A percentile compares a stretch with the other conserved stretches of the same genome.
Conservation (phyloP, 2,888 invertebrate species). For the Hirtodrosophila confusa region DNA sequence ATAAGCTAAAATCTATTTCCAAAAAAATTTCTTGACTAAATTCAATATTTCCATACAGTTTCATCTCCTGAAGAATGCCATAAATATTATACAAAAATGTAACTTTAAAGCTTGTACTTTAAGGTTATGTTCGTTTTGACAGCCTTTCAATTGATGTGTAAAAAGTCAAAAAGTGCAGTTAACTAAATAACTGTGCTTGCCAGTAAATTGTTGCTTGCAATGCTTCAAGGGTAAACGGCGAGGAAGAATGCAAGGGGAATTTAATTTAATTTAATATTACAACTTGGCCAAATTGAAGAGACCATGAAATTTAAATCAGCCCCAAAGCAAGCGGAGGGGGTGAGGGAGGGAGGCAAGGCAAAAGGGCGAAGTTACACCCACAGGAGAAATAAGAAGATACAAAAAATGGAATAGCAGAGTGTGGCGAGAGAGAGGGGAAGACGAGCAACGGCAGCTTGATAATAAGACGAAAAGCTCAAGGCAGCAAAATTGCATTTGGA, state of each 20-base stretch:
- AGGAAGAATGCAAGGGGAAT: slow-evolving; percentile 48
- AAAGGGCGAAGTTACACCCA: slow-evolving; percentile 48
- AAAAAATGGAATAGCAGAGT: slow-evolving; percentile 29
- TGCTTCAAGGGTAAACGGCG: background rate
- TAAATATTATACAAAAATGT: background rate
- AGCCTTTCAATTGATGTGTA: slow-evolving; percentile 4
- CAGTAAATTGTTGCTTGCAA: slow-evolving; percentile 29
- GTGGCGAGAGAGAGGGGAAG: slow-evolving; percentile 20
- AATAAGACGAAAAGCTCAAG: slow-evolving; percentile 73
- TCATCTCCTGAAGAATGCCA: background rate
- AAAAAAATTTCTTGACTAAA: too few species aligned
- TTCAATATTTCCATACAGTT: too few species aligned
- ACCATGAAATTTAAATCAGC: slow-evolving; percentile 78
- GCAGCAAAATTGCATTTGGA: slow-evolving; percentile 80
- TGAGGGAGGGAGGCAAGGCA: slow-evolving; percentile 16
- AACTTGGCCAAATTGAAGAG: slow-evolving; percentile 70
- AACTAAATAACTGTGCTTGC: slow-evolving; percentile 12
- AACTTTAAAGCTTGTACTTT: background rate
- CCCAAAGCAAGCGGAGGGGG: slow-evolving; percentile 11
- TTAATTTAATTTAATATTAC: slow-evolving; percentile 73
- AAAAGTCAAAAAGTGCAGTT: slow-evolving; percentile 1
- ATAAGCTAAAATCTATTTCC: too few species aligned
- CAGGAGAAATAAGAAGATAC: slow-evolving; percentile 13
- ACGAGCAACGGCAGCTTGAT: slow-evolving; percentile 55
- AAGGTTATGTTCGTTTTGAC: background rate